Conservation (phyloP, 2,888 invertebrate species). For the Mythimna pallens region DNA sequence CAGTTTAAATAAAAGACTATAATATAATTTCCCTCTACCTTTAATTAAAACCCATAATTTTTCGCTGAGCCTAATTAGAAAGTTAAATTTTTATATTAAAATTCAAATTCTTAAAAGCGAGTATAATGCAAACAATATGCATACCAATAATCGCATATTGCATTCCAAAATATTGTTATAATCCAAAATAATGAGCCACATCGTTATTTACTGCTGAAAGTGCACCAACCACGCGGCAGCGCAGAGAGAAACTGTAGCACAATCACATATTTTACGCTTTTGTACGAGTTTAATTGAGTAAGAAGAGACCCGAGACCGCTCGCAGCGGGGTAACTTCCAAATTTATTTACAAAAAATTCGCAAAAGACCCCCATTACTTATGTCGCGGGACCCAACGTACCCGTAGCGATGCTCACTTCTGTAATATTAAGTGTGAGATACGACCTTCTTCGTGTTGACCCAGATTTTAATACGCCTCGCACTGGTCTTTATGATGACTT, state of each 20-base stretch:
- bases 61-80: slow-evolving; percentile 59
- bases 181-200: slow-evolving; percentile 86
- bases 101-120: slow-evolving; percentile 64
- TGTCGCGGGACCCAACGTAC: slow-evolving; percentile 82
- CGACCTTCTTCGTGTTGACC: slow-evolving; percentile 86
- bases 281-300: slow-evolving; percentile 88
- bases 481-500: slow-evolving; percentile 89
- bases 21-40: slow-evolving; percentile 31
- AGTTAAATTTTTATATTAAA: slow-evolving; percentile 64
- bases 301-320: slow-evolving; percentile 82
- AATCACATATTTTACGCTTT: slow-evolving; percentile 89
- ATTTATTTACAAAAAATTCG: slow-evolving; percentile 85
- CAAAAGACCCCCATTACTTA: slow-evolving; percentile 88
- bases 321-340: slow-evolving; percentile 88
- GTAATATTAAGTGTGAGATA: slow-evolving; percentile 89
- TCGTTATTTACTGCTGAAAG: slow-evolving; percentile 84
- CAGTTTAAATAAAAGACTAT: slow-evolving; percentile 21
- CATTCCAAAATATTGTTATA: slow-evolving; percentile 85
- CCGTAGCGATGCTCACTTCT: slow-evolving; percentile 77
- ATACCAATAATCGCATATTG: slow-evolving; percentile 73
- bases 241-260: slow-evolving; percentile 85
- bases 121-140: slow-evolving; percentile 61
- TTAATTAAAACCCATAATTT: slow-evolving; percentile 62
- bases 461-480: slow-evolving; percentile 85
- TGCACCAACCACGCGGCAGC: slow-evolving; percentile 73